phyloP scores from a whole-genome alignment of 2,113 vertebrate genomes.

The Eubucco bourcierii region DNA sequence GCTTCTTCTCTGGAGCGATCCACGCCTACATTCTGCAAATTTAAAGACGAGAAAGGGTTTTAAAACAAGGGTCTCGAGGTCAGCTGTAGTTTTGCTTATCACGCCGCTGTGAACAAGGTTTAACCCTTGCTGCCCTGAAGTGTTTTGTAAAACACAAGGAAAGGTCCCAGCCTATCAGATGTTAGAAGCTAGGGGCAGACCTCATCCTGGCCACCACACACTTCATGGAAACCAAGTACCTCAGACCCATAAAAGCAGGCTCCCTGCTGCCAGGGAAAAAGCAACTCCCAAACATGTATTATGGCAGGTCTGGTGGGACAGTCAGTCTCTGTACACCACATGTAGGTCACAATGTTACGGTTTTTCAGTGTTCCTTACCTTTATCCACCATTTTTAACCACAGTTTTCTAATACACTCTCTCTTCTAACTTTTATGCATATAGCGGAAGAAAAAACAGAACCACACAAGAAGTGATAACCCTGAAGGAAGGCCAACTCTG shows the following conservation, averaged over 20 bases:
- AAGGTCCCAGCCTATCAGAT: background rate
- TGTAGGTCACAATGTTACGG: fast-evolving
- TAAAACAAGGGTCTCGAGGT: fast-evolving
- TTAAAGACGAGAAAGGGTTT: background rate
- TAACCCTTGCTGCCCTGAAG: background rate
- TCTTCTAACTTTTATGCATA: background rate
- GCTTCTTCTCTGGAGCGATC: constrained; percentile 84
- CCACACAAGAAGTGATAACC: background rate
- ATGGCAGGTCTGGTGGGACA: background rate
- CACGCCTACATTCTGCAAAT: constrained; percentile 85
- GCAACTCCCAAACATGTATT: fast-evolving
- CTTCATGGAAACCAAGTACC: background rate
- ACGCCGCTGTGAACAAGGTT: fast-evolving
- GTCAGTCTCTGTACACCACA: fast-evolving
- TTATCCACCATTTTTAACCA: background rate
- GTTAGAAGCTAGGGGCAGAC: background rate
- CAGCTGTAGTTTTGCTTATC: fast-evolving
- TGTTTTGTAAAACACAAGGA: background rate
- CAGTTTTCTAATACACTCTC: background rate
- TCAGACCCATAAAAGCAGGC: background rate
- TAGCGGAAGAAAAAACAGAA: background rate
- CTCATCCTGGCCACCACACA: fast-evolving
- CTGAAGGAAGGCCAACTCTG: background rate
- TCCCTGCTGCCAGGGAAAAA: background rate
- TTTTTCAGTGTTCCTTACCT: background rate